Base-by-base conservation (phyloP, 2,113 vertebrate species). In the Promerops cafer region DNA sequence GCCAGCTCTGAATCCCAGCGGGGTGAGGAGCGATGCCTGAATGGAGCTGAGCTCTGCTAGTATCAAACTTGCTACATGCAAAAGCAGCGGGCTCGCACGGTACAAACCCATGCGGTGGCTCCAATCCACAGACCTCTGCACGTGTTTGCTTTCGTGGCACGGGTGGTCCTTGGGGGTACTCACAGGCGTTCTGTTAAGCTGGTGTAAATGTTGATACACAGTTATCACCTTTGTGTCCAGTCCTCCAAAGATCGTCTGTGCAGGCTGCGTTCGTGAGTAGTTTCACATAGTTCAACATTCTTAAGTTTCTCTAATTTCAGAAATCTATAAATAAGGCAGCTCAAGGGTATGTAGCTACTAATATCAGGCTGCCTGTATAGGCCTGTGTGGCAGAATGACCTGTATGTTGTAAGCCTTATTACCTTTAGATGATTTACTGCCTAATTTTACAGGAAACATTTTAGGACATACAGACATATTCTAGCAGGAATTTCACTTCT, bases 401-500 rank as follows among this genome's bases (percentile, higher is more conserved):
- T 81, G 33, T 35, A 4, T 1, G 0, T 40, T 77, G 24, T 9
- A 23, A 87, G 22, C 35, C 57, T 88, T 49, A 24, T 66, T 74
- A 54, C 60, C 52, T 59, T 76, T 77, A 54, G 56, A 49, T 59
- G 20, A 91, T 93, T 81, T 70, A 37, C 31, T 49, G 15, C 26
- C 19, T 44, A 27, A 64, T 70, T 93, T 95, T 84, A 82, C 37
- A 47, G 39, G 45, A 65, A 91, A 81, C 52, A 8, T 40, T 76
- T 91, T 49, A 84, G 40, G 83, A 81, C 31, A 64, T 60, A 59
- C 6, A 72, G 78, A 66, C 76, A 63, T 75, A 78, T 71, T 81
- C 50, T 91, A 37, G 30, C 21, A 83, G 27, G 21, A 87, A 44
- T 64, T 85, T 40, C 45, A 47, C 72, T 93, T 97, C 75, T 89